These are phyloP conservation scores for Tragulus kanchil DNA, from an alignment of 2,113 vertebrate species.

Conservation along the genomic window DNA sequence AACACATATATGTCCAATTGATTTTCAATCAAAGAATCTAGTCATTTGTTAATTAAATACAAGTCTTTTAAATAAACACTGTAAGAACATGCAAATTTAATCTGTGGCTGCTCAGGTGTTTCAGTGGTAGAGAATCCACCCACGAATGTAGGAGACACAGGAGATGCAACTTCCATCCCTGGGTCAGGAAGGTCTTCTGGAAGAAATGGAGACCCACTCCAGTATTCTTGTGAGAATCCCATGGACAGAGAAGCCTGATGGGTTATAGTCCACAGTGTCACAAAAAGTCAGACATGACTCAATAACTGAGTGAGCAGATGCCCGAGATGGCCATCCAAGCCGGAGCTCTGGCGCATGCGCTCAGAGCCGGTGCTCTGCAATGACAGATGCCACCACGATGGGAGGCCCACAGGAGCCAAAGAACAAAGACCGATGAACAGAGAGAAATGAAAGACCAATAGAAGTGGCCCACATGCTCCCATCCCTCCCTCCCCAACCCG, in stretches of 20 bases:
- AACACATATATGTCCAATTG: background rate
- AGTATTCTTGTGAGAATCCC: background rate
- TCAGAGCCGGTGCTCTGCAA: no score
- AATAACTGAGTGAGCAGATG: background rate
- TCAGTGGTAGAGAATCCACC: background rate
- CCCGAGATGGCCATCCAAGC: no score
- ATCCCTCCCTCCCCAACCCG: no score
- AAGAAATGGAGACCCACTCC: background rate
- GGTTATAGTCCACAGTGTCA: background rate
- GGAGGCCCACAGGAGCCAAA: no score
- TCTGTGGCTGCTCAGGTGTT: background rate
- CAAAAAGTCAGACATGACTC: background rate
- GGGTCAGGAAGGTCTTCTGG: background rate
- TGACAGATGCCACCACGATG: no score
- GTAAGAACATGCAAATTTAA: background rate
- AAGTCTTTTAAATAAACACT: background rate
- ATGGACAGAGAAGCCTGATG: background rate
- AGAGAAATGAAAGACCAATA: no score
- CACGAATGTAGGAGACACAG: background rate
- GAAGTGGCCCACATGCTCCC: no score
- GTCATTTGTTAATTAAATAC: background rate
- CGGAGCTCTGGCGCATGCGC: no score
- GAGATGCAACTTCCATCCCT: background rate
- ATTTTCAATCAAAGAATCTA: conserved; percentile 11
- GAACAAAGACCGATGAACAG: no score